Evolutionary conservation across 2,113 vertebrate species (phyloP), one percentile per base, ranked within the genome.

Genomic region (Muntiacus reevesi): DNA sequence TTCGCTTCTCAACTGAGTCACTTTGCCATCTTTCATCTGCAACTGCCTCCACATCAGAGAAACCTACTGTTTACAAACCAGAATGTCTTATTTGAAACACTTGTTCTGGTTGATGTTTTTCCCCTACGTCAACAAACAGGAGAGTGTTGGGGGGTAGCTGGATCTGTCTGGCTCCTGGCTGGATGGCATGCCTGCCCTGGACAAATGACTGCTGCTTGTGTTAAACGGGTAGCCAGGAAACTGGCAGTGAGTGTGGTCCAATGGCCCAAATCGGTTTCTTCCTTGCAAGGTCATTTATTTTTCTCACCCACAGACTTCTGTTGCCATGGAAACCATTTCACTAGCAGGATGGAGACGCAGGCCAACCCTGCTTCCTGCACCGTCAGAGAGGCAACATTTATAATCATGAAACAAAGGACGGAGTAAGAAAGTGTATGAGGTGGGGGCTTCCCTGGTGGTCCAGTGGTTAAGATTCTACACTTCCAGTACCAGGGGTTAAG

Each of bases 251-350:
- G 86, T 62, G 91, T 88, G 47, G 47, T 36, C 84, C 30, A 67
- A 90, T 33, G 79, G 91, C 60, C 78, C 67, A n/a, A 83, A 89
- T 87, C 40, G 62, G 71, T 60, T 78, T 95, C 95, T 98, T 94
- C 50, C 78, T 89, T 57, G 27, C n/a, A 16, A 94, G 93, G 15
- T 67, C 82, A 82, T 90, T 90, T 96, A 52, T 83, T 96, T 95
- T 60, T 81, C 93, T 94, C 40, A 27, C 4, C 55, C 1, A 1
- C 1, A 0, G 92, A 95, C 45, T 90, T 94, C 84, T 85, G 30
- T 98, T 21, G 0, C 94, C 16, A 0, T 94, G 92, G 97, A 97
- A 98, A 98, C 76, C 28, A 15, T 60, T 52, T 23, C 0, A 52
- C 16, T 92, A 93, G 11, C 36, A 57, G 54, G 36, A 64, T 19